These are phyloP conservation scores for Alces alces DNA, from an alignment of 2,113 vertebrate species.

Conservation along the genomic window DNA sequence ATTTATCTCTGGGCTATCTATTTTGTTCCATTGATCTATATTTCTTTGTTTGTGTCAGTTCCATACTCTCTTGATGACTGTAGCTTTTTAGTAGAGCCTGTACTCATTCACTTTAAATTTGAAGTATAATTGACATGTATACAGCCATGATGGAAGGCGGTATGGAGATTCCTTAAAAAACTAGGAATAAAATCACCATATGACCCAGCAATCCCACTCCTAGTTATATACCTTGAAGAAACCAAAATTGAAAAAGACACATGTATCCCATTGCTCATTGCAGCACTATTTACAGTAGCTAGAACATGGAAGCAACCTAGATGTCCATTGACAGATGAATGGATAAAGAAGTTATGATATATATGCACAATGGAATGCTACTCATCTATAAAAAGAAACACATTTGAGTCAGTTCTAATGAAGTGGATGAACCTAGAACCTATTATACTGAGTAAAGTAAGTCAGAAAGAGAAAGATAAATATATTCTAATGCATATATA, in stretches of 20 bases:
- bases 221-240: not conserved
- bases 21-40: too few species aligned
- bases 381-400: not conserved
- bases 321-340: not conserved
- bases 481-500: not conserved
- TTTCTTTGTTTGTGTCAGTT: too few species aligned
- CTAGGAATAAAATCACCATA: not conserved
- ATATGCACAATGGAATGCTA: not conserved
- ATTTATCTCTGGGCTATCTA: too few species aligned
- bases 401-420: not conserved
- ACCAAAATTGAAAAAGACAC: not conserved
- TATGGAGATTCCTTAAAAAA: not conserved
- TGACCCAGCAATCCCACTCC: not conserved
- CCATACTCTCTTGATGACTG: too few species aligned
- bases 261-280: not conserved
- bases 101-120: not conserved
- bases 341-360: not conserved
- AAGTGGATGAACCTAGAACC: not conserved
- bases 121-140: not conserved
- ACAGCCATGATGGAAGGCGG: not conserved
- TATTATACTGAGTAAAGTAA: not conserved
- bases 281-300: not conserved
- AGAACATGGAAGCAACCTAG: not conserved
- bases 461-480: not conserved
- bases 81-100: too few species aligned